Conservation (phyloP, 2,888 invertebrate species). For the Andrena camellia region DNA sequence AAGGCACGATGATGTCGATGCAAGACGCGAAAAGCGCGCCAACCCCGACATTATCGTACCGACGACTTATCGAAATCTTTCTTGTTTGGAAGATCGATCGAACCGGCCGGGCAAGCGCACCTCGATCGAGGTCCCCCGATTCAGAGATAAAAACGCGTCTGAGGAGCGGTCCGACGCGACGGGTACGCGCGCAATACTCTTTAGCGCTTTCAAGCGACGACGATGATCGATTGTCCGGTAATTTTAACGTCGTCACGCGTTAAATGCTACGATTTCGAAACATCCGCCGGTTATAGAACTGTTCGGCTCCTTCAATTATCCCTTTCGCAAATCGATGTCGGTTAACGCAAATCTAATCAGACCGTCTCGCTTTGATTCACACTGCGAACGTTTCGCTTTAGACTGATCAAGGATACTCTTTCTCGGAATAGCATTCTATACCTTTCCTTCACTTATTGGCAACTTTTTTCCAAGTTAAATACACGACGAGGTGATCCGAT, state of each 20-base stretch:
- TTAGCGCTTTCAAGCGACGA: slow-evolving; percentile 29
- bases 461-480: no score
- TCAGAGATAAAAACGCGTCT: slow-evolving; percentile 58
- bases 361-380: background rate
- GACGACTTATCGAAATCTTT: slow-evolving; percentile 67
- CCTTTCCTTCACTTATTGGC: no score
- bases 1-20: slow-evolving; percentile 21
- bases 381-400: background rate
- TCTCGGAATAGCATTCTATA: no score
- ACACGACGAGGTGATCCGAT: no score
- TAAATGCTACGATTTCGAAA: slow-evolving; percentile 31
- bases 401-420: no score
- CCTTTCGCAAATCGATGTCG: background rate
- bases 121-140: slow-evolving; percentile 52
- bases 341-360: background rate
- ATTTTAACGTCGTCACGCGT: slow-evolving; percentile 38
- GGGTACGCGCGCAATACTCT: slow-evolving; percentile 33
- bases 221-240: slow-evolving; percentile 62
- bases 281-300: background rate
- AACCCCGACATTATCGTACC: slow-evolving; percentile 51
- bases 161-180: slow-evolving; percentile 48
- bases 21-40: slow-evolving; percentile 45
- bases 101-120: slow-evolving; percentile 15
- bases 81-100: slow-evolving; percentile 62
- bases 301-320: slow-evolving; percentile 17